Evolutionary conservation across 2,888 invertebrate genomes (phyloP), one percentile per base, ranked within the genome.

Genomic region (Ophioninae sp.): DNA sequence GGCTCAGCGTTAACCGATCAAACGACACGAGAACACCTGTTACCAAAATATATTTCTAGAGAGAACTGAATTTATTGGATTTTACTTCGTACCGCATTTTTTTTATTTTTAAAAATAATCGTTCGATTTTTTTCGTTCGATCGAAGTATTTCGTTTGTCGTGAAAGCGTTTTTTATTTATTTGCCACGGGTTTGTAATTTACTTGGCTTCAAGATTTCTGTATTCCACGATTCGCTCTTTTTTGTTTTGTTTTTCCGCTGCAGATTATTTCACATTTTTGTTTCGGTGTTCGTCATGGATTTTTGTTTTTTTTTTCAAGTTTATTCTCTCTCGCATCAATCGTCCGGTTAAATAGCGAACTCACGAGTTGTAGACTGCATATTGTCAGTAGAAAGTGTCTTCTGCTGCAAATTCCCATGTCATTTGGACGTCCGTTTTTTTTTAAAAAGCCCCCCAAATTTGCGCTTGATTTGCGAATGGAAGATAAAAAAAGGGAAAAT

Each of bases 391-490:
- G 89, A 88, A 93, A 93, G 86, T 93, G 92, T 88, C 93, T 93
- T 88, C 92, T 91, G 87, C 91, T 92, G 89, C 93, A 93, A 91
- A 92, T 91, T 90, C 93, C 93, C 93, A 93, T 93, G 91, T 89
- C 91, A 89, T 89, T 87, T 86, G 87, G 83, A 70, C 86, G 70
- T 68, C 74, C 20, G 23, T 37, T 37, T 73, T 39, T 64, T 76
- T 73, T 21, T 30, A 10, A 21, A 30, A 2, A 41, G 75, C 57
- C 67, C 20, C 64, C 8, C 0, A 6, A 37, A 59, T 59, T 41
- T 37, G 20, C 37, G 44, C 30, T 59, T 30, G 30, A 30, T 3
- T 68, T 0, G 20, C 67, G 30, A n/a, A 30, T 13, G 41, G 23
- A 44, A 6, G 30, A 44, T 23, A 73, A 50, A n/a, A 21, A 1